Evolutionary conservation across 2,113 vertebrate species (phyloP), one percentile per base, ranked within the genome.

Genomic region (Urocolius indicus): DNA sequence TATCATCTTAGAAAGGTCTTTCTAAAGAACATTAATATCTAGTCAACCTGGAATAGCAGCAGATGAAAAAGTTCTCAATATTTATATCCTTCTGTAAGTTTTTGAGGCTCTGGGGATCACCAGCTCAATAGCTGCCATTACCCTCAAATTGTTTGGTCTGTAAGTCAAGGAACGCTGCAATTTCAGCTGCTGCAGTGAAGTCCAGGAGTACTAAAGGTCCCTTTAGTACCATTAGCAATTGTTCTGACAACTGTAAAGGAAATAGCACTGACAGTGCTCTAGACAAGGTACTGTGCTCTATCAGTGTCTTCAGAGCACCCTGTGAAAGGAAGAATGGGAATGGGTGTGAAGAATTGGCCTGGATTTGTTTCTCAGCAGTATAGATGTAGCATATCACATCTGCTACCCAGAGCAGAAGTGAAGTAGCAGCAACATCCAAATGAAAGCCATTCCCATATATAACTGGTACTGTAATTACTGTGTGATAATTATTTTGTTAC

Each of bases 71-170:
- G 61, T 45, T 51, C 21, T 75, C n/a, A 21, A 7, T 69, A 46
- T 93, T 96, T 85, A 85, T 83, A 78, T 41, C 54, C 36, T 61
- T 68, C 79, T 66, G 21, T 13, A 46, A 19, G 29, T 21, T 69
- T 81, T 73, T 81, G 57, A 90, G 80, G 46, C 77, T 79, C 84
- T 83, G 84, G 67, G 65, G 79, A 94, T 67, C 67, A 79, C 29
- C 71, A 87, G 87, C 58, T 67, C 57, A 58, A 54, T 36, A 71
- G 81, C 84, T 94, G 67, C 63, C 77, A 63, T 49, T 48, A 46
- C 46, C 61, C 27, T 67, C 41, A 51, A 77, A 49, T 73, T 45
- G 43, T 38, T 86, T 0, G 2, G 59, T 55, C 87, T 67, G 58
- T 34, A 43, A 83, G 58, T 34, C 46, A 90, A 49, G 65, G 63